phyloP scores from a whole-genome alignment of 1,140 invertebrate genomes.

The Neomicropteryx cornuta region DNA sequence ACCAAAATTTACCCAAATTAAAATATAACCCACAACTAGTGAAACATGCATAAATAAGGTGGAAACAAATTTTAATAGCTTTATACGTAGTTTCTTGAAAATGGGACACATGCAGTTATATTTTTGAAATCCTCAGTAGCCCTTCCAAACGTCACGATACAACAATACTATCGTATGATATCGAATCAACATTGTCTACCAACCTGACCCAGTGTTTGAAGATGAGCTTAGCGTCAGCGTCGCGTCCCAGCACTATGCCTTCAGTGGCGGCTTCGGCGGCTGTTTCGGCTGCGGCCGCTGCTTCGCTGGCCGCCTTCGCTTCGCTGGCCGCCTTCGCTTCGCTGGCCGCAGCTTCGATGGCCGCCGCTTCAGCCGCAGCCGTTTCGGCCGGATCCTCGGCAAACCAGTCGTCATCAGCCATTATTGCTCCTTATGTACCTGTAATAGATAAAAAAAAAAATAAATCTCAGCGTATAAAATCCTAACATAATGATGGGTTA shows the following conservation, averaged over 20 bases:
- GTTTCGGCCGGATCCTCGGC: conserved; percentile 4
- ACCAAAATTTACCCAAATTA: too few species aligned
- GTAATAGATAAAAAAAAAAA: neutral
- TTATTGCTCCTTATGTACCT: conserved; percentile 6
- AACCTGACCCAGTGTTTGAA: conserved; percentile 67
- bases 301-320: conserved; percentile 19
- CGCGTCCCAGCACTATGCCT: conserved; percentile 36
- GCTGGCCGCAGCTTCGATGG: conserved; percentile 19
- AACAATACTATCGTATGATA: too few species aligned
- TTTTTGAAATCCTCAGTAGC: too few species aligned
- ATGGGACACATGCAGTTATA: too few species aligned
- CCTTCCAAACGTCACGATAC: too few species aligned
- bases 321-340: conserved; percentile 19
- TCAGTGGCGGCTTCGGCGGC: conserved; percentile 42
- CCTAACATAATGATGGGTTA: too few species aligned
- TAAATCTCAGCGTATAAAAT: conserved; percentile 3
- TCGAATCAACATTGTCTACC: too few species aligned
- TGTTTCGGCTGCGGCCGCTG: conserved; percentile 22
- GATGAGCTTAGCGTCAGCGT: conserved; percentile 42
- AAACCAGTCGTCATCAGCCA: conserved; percentile 6
- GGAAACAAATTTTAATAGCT: too few species aligned
- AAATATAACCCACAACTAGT: too few species aligned
- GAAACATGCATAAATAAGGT: too few species aligned
- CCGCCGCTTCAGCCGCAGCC: conserved; percentile 3
- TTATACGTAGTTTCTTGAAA: too few species aligned